Evolutionary conservation across 1,140 invertebrate genomes (phyloP).

Genomic region (Lordiphosa clarofinis): DNA sequence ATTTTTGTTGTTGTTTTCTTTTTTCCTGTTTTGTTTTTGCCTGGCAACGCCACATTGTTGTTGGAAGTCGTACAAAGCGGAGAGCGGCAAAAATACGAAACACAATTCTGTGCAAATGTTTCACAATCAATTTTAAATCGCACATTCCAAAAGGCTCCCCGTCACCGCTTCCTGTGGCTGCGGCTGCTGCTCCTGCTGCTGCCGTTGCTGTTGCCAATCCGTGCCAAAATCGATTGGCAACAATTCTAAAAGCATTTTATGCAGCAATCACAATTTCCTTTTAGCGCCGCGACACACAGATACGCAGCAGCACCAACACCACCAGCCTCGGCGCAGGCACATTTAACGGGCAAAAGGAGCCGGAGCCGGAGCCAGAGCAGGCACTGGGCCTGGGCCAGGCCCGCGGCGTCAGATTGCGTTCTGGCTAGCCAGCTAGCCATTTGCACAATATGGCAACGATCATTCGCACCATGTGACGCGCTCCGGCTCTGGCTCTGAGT

Average conservation of each 20-base stretch:
- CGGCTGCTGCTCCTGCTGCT: constrained; percentile 24
- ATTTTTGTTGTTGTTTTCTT: constrained; percentile 22
- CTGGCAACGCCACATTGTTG: constrained; percentile 10
- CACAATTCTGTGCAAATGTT: constrained; percentile 64
- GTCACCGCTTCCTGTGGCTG: constrained; percentile 29
- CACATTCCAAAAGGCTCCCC: constrained; percentile 45
- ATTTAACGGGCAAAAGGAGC: constrained; percentile 13
- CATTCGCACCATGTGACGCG: constrained; percentile 67
- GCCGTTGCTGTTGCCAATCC: constrained; percentile 47
- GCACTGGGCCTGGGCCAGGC: constrained; percentile 24
- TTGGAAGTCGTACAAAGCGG: constrained; percentile 33
- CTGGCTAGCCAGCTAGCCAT: constrained; percentile 41
- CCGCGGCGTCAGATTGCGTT: constrained; percentile 39
- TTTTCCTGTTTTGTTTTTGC: constrained; percentile 25
- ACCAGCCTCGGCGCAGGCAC: not conserved
- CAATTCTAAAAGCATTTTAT: constrained; percentile 76
- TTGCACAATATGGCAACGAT: constrained; percentile 70
- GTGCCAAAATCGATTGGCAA: constrained; percentile 72
- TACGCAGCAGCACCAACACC: constrained; percentile 15
- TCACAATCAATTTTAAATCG: constrained; percentile 72
- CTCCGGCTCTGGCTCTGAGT: not conserved
- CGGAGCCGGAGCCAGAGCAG: constrained; percentile 7
- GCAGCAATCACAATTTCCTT: constrained; percentile 75
- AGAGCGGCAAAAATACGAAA: constrained; percentile 35
- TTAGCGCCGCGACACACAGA: constrained; percentile 52